Base-by-base conservation (phyloP, 1,140 invertebrate species). In the Zophobas morio region DNA sequence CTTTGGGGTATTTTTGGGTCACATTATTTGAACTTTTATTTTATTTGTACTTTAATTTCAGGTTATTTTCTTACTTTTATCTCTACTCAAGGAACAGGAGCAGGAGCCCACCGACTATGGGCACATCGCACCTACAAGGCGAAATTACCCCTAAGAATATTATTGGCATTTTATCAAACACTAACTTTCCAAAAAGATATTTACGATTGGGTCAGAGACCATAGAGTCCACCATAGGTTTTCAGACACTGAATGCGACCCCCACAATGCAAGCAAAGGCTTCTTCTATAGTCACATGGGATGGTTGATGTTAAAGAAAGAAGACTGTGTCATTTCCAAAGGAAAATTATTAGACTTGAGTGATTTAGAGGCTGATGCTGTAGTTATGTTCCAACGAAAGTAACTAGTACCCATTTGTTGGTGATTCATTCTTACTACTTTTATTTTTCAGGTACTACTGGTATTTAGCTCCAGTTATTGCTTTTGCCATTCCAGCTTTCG, bases 191-290 rank as follows among this genome's bases (percentile, higher is more conserved):
- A 90, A 86, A 93, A 93, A 83, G 91, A 92, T 78, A 90, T 94
- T 46, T 93, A 92, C 81, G 92, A 93, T 82, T 94, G 93, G 93
- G 92, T 92, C 0, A 88, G 92, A 53, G 96, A 97, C 86, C 96
- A 98, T 84, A 89, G 96, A 76, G 94, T 96, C 0, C 96, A 97
- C 85, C 96, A 97, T 83, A 96, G 96, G 86, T 97, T 93, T 85
- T 94, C 94, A 8, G 73, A 74, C 35, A 74, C 73, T 0, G 53
- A 46, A n/a, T 8, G 34, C 1, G 73, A 74, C 42, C 96, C 96
- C 0, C 95, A 97, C 84, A 96, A 96, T 8, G 37, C 60, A 8
- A 40, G 36, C 2, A 40, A 36, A n/a, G 60, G 60, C 1, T 66
- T 66, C 60, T 81, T 92, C 94, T 0, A 89, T 93, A 85, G 92